phyloP scores from a whole-genome alignment of 1,140 invertebrate species.

The Theocolax elegans region DNA sequence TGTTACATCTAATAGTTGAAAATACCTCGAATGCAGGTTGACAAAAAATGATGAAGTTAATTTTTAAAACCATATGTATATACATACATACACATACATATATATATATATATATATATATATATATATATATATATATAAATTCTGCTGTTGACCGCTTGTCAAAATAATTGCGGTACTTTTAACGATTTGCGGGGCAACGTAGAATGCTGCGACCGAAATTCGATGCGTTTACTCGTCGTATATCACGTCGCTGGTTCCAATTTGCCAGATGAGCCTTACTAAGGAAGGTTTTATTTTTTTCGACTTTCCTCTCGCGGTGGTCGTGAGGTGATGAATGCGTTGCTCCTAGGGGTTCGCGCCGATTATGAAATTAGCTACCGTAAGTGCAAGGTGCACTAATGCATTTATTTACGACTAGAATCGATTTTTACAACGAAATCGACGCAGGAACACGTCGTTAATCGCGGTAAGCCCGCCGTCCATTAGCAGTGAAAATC shows the following conservation, averaged over 20 bases:
- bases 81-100: no score
- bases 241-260: constrained; percentile 44
- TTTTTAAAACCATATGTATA: no score
- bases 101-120: no score
- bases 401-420: no score
- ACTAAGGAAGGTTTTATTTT: constrained; percentile 7
- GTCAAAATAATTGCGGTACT: no score
- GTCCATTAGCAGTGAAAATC: not conserved
- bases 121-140: no score
- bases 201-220: constrained; percentile 32
- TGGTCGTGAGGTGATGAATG: not conserved
- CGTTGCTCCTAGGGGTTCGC: not conserved
- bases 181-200: no score
- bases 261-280: constrained; percentile 55
- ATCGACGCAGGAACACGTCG: no score
- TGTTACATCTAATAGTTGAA: constrained; percentile 61
- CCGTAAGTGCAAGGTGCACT: not conserved
- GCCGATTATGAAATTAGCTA: constrained; percentile 15
- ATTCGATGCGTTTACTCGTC: constrained; percentile 5
- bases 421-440: no score
- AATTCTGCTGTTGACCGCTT: constrained; percentile 52
- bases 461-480: not conserved
- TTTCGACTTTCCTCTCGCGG: not conserved
- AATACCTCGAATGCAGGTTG: constrained; percentile 42
- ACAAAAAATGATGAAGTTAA: no score